Base-by-base conservation (phyloP, 2,113 vertebrate species). In the Numida meleagris region DNA sequence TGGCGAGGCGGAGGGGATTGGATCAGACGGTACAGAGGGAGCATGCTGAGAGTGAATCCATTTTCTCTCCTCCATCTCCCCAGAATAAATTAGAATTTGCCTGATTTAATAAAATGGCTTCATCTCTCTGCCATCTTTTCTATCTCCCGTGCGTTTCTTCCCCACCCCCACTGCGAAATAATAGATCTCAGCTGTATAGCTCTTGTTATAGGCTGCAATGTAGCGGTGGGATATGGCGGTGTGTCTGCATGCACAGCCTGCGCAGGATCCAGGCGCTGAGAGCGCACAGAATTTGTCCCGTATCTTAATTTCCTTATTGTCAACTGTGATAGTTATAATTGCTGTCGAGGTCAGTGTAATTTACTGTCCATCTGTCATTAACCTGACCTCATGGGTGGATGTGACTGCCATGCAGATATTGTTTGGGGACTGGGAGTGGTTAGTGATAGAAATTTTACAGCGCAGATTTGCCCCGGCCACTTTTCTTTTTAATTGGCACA, bases 91-190 rank as follows among this genome's bases (percentile, higher is more conserved):
- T 96, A 97, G 97, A 97, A 97, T 97, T 97, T 97, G 98, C 98
- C 97, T 98, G 98, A 98, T 98, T 98, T 99, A 99, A 99, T 99
- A 99, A 99, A 99, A 99, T 99, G 99, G 98, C 98, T 98, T 98
- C 98, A 97, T 97, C 94, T 95, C 96, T 95, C 96, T 94, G 95
- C 97, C 94, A 71, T 97, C 98, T 98, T 98, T 86, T 95, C 98
- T 98, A 94, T 98, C 98, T 98, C 98, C 92, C 73, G 94, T 95
- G 97, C 38, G 19, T 90, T 92, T 90, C 93, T 61, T 95, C 95
- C 91, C 55, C 70, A 21, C 95, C 88, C 97, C 95, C 73, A 66
- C 91, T 24, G 76, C 62, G 63, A 55, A 43, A 11, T 91, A 92
- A 77, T 15, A 71, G 94, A 7, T 59, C 68, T 93, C 5, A 1